Evolutionary conservation across 2,113 vertebrate genomes (phyloP).

Genomic region (Odocoileus virginianus): DNA sequence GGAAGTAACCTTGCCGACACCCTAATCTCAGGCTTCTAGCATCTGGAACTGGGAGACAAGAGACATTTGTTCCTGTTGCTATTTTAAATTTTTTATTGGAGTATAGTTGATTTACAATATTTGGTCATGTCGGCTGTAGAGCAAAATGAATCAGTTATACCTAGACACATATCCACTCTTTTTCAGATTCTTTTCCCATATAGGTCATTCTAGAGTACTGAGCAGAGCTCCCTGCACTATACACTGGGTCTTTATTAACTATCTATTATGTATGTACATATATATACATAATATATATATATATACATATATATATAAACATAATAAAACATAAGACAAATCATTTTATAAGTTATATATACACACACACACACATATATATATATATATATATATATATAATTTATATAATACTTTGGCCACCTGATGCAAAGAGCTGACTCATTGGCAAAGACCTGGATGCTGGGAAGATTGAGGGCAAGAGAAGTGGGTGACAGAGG

Average conservation of each 20-base stretch:
- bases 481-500: background rate
- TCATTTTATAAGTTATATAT: background rate
- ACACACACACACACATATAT: no score
- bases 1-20: rapidly evolving
- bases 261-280: background rate
- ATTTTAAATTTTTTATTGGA: background rate
- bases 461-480: background rate
- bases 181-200: background rate
- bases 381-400: background rate
- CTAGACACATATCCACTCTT: background rate
- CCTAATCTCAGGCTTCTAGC: background rate
- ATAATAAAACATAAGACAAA: background rate
- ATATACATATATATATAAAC: background rate
- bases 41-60: background rate
- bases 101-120: background rate
- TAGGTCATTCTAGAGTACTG: background rate
- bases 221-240: background rate
- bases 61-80: background rate
- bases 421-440: background rate
- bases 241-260: background rate
- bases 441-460: background rate
- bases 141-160: background rate
- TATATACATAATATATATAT: background rate
- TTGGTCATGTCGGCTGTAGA: background rate
- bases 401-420: background rate